Evolutionary conservation across 2,113 vertebrate genomes (phyloP).

Genomic region (Pluvialis apricaria): DNA sequence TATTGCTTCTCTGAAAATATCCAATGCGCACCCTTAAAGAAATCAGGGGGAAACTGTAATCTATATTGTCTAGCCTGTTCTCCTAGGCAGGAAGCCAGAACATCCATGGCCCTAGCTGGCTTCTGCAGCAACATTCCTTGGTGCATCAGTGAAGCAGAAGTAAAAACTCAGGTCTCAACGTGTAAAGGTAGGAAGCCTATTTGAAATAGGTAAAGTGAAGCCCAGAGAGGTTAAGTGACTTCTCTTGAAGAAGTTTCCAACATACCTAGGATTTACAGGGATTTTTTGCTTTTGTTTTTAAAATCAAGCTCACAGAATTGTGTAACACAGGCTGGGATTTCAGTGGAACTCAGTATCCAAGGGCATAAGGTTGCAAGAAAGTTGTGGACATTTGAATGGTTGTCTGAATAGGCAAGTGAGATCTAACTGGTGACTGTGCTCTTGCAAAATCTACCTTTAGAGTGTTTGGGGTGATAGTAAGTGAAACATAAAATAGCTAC

Average conservation of each 20-base stretch:
- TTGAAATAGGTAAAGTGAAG: background rate
- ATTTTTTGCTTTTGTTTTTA: background rate
- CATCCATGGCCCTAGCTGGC: background rate
- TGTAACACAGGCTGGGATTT: background rate
- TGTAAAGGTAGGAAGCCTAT: background rate
- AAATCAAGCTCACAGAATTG: background rate
- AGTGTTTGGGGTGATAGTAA: background rate
- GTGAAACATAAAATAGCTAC: background rate
- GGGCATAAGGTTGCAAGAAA: background rate
- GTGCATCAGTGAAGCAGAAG: background rate
- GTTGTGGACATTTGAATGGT: background rate
- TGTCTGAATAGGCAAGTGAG: background rate
- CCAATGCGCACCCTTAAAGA: background rate
- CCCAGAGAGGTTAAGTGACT: constrained; percentile 1
- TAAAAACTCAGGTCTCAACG: background rate
- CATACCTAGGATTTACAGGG: background rate
- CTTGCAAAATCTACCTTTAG: background rate
- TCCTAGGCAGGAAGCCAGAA: background rate
- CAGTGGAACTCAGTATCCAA: background rate
- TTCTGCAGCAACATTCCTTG: background rate
- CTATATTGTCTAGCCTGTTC: background rate
- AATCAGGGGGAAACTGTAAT: background rate
- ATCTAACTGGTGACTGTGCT: background rate
- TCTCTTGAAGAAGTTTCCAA: background rate
- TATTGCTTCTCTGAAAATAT: background rate